Percentiles rank a stretch among this genome's conserved stretches.
phyloP scores from a whole-genome alignment of 2,888 invertebrate species.

The Tinea pellionella region DNA sequence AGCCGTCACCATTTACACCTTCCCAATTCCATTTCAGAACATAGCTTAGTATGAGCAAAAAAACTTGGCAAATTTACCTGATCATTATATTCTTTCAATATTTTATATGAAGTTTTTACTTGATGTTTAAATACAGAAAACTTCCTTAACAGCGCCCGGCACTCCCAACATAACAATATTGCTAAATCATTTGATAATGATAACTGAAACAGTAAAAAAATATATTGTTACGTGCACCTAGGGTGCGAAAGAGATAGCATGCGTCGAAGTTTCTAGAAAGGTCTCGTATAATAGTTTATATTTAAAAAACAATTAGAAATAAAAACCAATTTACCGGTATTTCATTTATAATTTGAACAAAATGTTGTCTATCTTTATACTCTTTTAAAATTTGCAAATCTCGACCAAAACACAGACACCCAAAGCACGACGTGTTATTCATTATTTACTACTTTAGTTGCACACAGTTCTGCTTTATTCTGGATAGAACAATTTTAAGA shows the following conservation, averaged over 20 bases:
- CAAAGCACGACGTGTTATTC: constrained; percentile 28
- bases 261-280: no score
- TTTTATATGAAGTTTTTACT: constrained; percentile 29
- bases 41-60: no score
- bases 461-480: no score
- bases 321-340: constrained; percentile 27
- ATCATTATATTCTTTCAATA: constrained; percentile 25
- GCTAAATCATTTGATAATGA: neutral
- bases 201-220: neutral
- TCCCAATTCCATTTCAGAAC: no score
- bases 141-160: constrained; percentile 29
- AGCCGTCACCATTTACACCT: no score
- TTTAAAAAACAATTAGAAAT: neutral
- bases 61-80: constrained; percentile 28
- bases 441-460: neutral
- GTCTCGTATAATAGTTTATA: no score
- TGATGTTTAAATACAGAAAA: constrained; percentile 36
- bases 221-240: no score
- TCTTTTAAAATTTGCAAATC: constrained; percentile 34
- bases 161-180: constrained; percentile 46
- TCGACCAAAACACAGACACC: constrained; percentile 37
- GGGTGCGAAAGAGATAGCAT: no score
- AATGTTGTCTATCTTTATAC: constrained; percentile 30
- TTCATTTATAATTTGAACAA: constrained; percentile 38
- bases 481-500: no score